Base-by-base conservation (phyloP, 2,113 vertebrate genomes). In the Entelurus aequoreus region DNA sequence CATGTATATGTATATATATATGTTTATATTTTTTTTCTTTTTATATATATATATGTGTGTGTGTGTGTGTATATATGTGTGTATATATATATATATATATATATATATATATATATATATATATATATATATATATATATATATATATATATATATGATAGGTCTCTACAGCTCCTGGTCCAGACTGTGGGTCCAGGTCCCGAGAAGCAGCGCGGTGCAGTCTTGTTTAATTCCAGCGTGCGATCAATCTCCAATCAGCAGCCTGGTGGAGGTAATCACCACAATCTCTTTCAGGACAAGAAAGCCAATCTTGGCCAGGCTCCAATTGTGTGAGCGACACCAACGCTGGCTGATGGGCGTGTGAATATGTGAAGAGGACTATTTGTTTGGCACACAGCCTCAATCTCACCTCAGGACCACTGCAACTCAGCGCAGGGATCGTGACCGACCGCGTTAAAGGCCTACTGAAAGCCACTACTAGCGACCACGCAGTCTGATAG, bases 171-270 rank as follows among this genome's bases (percentile, higher is more conserved):
- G 53, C 28, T n/a, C 3, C 21, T 54, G 28, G 6, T 38, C 53
- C 36, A 68, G 9, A 42, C 63, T 16, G 14, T 58, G 1, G 4
- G 6, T 40, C 6, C 80, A 78, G 79, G 77, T 81, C 77, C 69
- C 63, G 40, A 72, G 69, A 67, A 57, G 54, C 63, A 48, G 48
- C 42, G 71, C 28, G 28, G 65, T 55, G 65, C 40, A 66, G 69
- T 28, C 51, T 79, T 76, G 71, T 74, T 79, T 83, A 85, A 85
- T 85, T 86, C 59, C 76, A 75, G 65, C 65, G 65, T 35, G 38
- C 77, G 79, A 86, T 87, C 87, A 88, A 88, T 89, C 81, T 80
- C 82, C 77, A 88, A 88, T 88, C 86, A 86, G 68, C 74, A 70
- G 60, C 49, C 9, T 71, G 16, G 67, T 78, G 69, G 47, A 78